Evolutionary conservation across 2,888 invertebrate genomes (phyloP), one percentile per base, ranked within the genome.

Genomic region (Melipona bicolor): DNA sequence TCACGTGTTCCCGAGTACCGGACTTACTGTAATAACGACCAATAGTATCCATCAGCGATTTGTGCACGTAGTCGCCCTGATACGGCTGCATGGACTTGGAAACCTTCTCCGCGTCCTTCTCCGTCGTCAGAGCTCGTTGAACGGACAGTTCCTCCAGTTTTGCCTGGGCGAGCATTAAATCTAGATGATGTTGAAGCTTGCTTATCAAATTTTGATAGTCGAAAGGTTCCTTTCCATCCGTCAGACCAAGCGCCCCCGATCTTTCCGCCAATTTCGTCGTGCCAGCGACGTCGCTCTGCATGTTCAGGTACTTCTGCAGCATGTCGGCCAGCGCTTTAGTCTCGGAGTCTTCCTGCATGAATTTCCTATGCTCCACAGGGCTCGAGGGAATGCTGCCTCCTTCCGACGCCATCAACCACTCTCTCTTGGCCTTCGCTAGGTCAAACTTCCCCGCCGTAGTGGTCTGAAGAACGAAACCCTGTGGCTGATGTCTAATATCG

Each of bases 11-110:
- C 79, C 97, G 95, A 90, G 96, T 96, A 0, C 96, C 95, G 21
- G 96, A 96, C 88, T 96, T 96, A 86, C 96, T 95, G 92, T 96
- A 97, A 91, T 97, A 97, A 85, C 97, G 95, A 88, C 96, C 95
- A 24, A 97, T 95, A 13, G 96, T 97, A 89, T 97, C 97, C 79
- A 96, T 94, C 83, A 97, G 93, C 43, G 96, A 96, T 91, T 96
- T 96, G 89, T 96, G 96, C 3, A 95, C 95, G 77, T 95, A 95
- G 89, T 96, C 96, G 3, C 96, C 95, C 81, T 95, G 95, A 81
- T 92, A 93, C 1, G 91, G 89, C 27, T 90, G 94, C 88, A 94
- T 91, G 27, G 95, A 94, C 84, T 95, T 95, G 4, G 91, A 83
- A 13, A 87, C 43, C 62, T 93, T 91, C 0, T 65, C 69, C 3